phyloP scores from a whole-genome alignment of 2,797 vertebrate species.

The Sibirionetta formosa region DNA sequence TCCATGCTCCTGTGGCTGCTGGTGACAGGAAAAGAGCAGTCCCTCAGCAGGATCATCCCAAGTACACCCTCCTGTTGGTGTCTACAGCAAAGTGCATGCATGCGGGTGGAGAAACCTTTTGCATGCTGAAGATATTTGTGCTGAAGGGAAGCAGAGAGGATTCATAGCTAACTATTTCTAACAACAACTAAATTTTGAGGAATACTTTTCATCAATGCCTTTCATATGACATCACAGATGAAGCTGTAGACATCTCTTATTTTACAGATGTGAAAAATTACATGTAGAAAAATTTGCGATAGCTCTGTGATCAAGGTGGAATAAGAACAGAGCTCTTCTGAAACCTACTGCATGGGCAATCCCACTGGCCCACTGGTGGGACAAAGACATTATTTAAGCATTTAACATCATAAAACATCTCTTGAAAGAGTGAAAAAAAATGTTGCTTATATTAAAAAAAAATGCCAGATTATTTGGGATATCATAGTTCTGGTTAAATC shows the following conservation, averaged over 20 bases:
- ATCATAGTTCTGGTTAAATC: neutral
- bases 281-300: neutral
- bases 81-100: accelerated
- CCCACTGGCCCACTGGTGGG: neutral
- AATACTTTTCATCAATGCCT: neutral
- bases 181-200: neutral
- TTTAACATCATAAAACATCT: neutral
- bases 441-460: neutral
- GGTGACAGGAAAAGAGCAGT: accelerated
- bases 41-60: neutral
- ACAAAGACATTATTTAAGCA: neutral
- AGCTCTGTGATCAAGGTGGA: neutral
- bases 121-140: neutral
- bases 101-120: neutral
- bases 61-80: neutral
- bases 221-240: neutral
- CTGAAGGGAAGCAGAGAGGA: neutral
- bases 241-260: neutral
- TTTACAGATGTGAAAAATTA: neutral
- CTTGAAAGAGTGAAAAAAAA: neutral
- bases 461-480: neutral
- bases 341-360: neutral
- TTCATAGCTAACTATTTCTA: neutral
- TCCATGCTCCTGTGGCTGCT: neutral
- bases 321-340: neutral